These are phyloP conservation scores for Campylomormyrus numenius DNA, from an alignment of 2,113 vertebrate genomes.

Conservation along the genomic window DNA sequence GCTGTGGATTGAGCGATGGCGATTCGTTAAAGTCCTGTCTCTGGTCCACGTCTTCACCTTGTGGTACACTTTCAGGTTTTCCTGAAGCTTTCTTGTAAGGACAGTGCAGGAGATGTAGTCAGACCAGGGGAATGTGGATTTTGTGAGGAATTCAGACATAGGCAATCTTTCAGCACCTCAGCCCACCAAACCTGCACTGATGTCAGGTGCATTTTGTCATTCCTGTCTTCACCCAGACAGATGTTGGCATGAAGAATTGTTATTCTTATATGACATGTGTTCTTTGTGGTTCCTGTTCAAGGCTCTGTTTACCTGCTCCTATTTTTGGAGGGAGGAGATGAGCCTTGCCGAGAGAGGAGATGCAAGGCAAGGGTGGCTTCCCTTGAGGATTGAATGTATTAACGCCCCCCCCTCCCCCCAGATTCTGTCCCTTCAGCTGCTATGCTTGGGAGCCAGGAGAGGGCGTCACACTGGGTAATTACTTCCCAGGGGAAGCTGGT, in stretches of 20 bases:
- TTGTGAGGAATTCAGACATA: not conserved
- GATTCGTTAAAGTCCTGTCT: not conserved
- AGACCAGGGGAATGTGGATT: not conserved
- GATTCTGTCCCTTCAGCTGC: slow-evolving; percentile 11
- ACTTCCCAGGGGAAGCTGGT: not conserved
- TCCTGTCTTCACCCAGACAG: not conserved
- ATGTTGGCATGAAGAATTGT: not conserved
- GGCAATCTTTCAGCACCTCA: not conserved
- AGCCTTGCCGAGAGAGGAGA: not conserved
- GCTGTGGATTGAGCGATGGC: not conserved
- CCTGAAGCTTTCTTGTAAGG: not conserved
- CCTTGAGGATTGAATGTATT: not conserved
- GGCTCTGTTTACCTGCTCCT: not conserved
- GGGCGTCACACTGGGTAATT: slow-evolving; percentile 7
- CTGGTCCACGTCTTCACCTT: not conserved
- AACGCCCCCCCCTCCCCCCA: not conserved
- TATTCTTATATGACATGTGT: not conserved
- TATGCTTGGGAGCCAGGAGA: not conserved
- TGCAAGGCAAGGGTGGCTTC: not conserved
- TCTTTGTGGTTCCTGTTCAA: not conserved
- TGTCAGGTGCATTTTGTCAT: not conserved
- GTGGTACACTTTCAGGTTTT: not conserved
- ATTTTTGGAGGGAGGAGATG: not conserved
- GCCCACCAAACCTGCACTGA: not conserved
- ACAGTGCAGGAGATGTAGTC: not conserved